phyloP scores from a whole-genome alignment of 2,888 invertebrate species.

The Cartodere bifasciata region DNA sequence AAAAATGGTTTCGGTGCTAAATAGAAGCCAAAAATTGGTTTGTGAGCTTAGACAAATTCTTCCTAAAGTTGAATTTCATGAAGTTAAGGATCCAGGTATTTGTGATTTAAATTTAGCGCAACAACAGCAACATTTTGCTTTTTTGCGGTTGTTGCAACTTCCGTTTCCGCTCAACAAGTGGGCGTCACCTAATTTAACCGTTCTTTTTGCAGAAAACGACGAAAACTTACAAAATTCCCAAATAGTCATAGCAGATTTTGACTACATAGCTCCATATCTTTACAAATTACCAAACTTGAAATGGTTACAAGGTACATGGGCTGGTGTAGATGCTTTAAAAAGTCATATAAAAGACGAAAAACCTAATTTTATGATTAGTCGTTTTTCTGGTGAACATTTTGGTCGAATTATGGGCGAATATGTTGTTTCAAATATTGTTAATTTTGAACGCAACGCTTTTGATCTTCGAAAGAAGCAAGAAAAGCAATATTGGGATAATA shows the following conservation, averaged over 20 bases:
- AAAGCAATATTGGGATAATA: conserved; percentile 26
- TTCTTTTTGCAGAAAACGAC: conserved; percentile 11
- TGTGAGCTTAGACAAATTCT: conserved; percentile 11
- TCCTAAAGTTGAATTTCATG: conserved; percentile 12
- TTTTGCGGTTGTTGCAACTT: too few relatives aligned
- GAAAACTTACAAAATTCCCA: conserved; percentile 26
- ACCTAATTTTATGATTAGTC: conserved; percentile 26
- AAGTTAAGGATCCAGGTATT: conserved; percentile 13
- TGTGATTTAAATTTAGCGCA: conserved; percentile 1
- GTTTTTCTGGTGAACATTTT: conserved; percentile 35
- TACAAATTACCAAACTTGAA: conserved; percentile 30
- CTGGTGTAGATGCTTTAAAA: conserved; percentile 32
- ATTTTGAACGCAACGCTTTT: conserved; percentile 35
- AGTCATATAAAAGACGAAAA: conserved; percentile 20
- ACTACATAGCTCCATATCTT: conserved; percentile 30
- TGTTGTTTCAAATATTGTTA: conserved; percentile 37
- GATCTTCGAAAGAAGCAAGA: conserved; percentile 30
- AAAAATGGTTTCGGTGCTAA: conserved; percentile 13
- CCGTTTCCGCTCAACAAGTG: too few relatives aligned
- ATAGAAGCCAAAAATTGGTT: conserved; percentile 10
- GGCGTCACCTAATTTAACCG: too few relatives aligned
- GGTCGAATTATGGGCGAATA: conserved; percentile 40
- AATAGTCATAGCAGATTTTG: conserved; percentile 33
- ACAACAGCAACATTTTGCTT: background rate
- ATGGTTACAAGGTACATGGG: conserved; percentile 39